Conservation (phyloP, 2,797 vertebrate genomes). For the Peromyscus melanophrys region DNA sequence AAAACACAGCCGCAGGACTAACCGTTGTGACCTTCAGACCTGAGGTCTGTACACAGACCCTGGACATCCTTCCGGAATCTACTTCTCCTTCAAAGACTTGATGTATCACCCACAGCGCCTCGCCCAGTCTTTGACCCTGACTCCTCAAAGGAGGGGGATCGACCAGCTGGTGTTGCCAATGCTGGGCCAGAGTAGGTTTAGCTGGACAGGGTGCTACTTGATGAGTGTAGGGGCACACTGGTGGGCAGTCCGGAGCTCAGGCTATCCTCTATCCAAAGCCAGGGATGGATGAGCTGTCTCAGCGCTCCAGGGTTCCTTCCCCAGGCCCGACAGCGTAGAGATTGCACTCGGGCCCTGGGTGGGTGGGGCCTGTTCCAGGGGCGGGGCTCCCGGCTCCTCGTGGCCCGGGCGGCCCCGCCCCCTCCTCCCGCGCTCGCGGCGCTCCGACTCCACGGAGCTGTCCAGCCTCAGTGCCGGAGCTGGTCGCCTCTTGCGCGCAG, state of each 20-base stretch:
- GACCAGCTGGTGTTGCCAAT: neutral
- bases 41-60: neutral
- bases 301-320: fast-evolving
- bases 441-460: conserved; percentile 43
- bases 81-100: neutral
- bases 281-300: neutral
- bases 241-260: neutral
- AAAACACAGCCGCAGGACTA: neutral
- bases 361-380: conserved; percentile 58
- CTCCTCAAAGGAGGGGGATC: neutral
- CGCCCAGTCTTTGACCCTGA: neutral
- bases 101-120: neutral
- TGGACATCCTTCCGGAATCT: neutral
- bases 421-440: neutral
- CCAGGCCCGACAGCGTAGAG: fast-evolving
- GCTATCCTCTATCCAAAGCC: neutral
- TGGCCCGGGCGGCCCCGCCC: conserved; percentile 69
- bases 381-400: conserved; percentile 62
- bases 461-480: conserved; percentile 69
- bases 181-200: neutral
- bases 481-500: conserved; percentile 37
- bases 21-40: neutral
- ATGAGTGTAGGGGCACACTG: neutral
- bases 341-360: neutral
- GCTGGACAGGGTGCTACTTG: neutral